Evolutionary conservation across 2,113 vertebrate species (phyloP).

Genomic region (Macaca nemestrina): DNA sequence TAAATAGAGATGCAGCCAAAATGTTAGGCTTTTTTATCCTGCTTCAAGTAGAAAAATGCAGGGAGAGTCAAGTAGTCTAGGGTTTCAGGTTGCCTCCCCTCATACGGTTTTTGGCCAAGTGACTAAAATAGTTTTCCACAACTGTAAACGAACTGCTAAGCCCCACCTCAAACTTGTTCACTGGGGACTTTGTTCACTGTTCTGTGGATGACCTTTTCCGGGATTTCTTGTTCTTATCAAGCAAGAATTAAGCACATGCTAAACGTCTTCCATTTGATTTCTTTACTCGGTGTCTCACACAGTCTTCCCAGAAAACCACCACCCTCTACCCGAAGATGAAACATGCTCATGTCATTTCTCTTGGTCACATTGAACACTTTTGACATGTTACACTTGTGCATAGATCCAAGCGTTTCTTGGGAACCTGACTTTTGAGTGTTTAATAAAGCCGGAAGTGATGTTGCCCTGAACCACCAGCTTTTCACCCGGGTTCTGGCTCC

Average conservation of each 20-base stretch:
- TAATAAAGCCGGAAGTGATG: neutral
- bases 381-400: neutral
- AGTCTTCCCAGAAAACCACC: slow-evolving; percentile 20
- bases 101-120: slow-evolving; percentile 56
- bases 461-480: neutral
- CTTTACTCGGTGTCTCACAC: neutral
- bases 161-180: slow-evolving; percentile 16
- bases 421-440: slow-evolving; percentile 19
- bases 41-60: slow-evolving; percentile 42
- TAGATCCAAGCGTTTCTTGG: neutral
- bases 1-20: slow-evolving; percentile 57
- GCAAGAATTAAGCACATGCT: slow-evolving; percentile 8
- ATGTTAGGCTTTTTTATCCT: slow-evolving; percentile 36
- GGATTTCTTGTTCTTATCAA: neutral
- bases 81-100: slow-evolving; percentile 39
- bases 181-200: neutral
- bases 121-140: slow-evolving; percentile 58
- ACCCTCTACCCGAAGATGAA: neutral
- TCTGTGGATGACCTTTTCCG: neutral
- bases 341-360: neutral
- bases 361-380: neutral
- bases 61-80: slow-evolving; percentile 2
- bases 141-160: slow-evolving; percentile 21
- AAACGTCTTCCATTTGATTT: neutral
- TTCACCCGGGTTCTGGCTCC: neutral